These are phyloP conservation scores for Coilia nasus DNA, from an alignment of 2,797 vertebrate species.

Conservation along the genomic window DNA sequence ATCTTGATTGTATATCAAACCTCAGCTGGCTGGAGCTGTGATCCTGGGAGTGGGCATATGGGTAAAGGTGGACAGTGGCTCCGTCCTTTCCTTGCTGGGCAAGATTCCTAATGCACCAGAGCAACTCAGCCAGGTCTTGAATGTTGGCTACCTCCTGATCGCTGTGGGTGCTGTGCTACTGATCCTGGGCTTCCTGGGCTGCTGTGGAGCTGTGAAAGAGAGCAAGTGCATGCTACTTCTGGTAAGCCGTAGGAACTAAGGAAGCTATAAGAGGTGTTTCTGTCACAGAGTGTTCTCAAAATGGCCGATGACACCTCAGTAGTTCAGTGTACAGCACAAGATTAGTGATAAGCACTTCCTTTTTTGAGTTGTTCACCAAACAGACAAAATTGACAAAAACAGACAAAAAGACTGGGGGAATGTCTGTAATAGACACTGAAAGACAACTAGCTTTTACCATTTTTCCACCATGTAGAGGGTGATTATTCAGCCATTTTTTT, in stretches of 20 bases:
- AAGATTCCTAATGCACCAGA: constrained; percentile 50
- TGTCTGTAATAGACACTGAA: too few relatives aligned
- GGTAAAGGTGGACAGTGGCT: constrained; percentile 81
- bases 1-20: not conserved
- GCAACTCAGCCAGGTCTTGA: constrained; percentile 71
- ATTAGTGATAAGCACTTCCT: not conserved
- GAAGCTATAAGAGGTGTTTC: too few relatives aligned
- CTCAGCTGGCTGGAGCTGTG: constrained; percentile 74
- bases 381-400: not conserved
- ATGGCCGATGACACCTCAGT: not conserved
- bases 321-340: too few relatives aligned
- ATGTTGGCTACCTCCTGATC: constrained; percentile 82
- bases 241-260: constrained; percentile 65
- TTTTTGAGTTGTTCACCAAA: not conserved
- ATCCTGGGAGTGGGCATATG: constrained; percentile 81
- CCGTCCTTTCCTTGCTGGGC: constrained; percentile 70
- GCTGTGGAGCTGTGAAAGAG: constrained; percentile 77
- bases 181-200: constrained; percentile 81
- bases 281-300: not conserved
- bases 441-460: too few relatives aligned
- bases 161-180: constrained; percentile 73
- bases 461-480: too few relatives aligned
- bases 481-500: too few relatives aligned
- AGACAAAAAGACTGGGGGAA: not conserved
- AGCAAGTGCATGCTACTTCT: constrained; percentile 77